phyloP scores from a whole-genome alignment of 2,113 vertebrate species.

The zebrafish (Danio rerio) region DNA sequence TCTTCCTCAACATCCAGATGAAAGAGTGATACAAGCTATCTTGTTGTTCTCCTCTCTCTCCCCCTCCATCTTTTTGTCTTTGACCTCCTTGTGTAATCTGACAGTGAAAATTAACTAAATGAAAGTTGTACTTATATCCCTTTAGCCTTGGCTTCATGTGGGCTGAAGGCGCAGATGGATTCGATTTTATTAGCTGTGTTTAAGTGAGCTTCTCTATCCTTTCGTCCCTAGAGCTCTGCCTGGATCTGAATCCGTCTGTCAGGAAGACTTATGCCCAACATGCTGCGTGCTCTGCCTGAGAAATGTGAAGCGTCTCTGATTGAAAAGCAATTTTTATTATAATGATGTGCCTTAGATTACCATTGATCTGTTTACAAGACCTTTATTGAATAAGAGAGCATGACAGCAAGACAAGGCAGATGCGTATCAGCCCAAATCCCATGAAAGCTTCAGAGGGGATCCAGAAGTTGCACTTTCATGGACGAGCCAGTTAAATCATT shows the following conservation, averaged over 20 bases:
- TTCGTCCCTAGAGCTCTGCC: slow-evolving; percentile 18
- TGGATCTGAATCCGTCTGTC: slow-evolving; percentile 30
- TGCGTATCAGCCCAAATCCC: background rate
- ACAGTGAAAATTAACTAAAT: slow-evolving; percentile 45
- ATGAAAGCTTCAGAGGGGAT: background rate
- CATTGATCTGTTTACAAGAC: slow-evolving; percentile 48
- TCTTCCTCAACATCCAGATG: slow-evolving; percentile 42
- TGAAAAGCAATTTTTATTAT: slow-evolving; percentile 43
- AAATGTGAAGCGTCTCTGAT: slow-evolving; percentile 16
- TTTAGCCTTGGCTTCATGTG: slow-evolving; percentile 23
- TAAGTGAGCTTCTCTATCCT: slow-evolving; percentile 14
- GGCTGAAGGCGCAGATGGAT: slow-evolving; percentile 37
- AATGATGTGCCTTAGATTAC: slow-evolving; percentile 22
- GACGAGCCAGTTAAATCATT: slow-evolving; percentile 28
- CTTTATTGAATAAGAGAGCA: slow-evolving; percentile 18
- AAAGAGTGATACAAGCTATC: slow-evolving; percentile 43
- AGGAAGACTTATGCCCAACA: background rate
- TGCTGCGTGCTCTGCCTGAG: background rate
- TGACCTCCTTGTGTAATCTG: slow-evolving; percentile 2
- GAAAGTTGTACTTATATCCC: slow-evolving; percentile 35
- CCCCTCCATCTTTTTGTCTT: background rate
- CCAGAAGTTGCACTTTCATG: slow-evolving; percentile 23
- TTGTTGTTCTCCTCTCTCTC: background rate
- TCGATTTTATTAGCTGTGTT: slow-evolving; percentile 44
- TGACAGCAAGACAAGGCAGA: background rate